Evolutionary conservation across 2,888 invertebrate genomes (phyloP).

Genomic region (Petrophora chlorosata): DNA sequence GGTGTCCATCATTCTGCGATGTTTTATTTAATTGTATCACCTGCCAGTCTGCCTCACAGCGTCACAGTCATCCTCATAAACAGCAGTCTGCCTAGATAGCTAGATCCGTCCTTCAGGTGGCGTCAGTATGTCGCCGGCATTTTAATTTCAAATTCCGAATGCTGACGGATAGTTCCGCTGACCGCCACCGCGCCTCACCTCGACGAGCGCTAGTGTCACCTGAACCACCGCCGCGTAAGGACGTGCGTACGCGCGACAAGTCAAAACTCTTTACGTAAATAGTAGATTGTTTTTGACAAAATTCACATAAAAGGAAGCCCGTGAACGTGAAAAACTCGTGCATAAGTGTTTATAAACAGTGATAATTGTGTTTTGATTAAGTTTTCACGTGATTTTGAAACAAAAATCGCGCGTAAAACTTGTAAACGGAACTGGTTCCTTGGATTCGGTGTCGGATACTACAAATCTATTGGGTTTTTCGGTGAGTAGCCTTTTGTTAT

Average conservation of each 20-base stretch:
- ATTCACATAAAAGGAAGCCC: constrained; percentile 41
- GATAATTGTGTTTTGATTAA: constrained; percentile 45
- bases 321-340: constrained; percentile 64
- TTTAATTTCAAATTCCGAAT: constrained; percentile 31
- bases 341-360: constrained; percentile 54
- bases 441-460: constrained; percentile 63
- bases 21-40: neutral
- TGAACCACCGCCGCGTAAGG: constrained; percentile 24
- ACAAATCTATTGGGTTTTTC: constrained; percentile 56
- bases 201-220: constrained; percentile 37
- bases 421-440: constrained; percentile 65
- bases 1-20: neutral
- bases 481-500: constrained; percentile 69
- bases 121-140: constrained; percentile 10
- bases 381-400: constrained; percentile 70
- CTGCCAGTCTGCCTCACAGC: neutral
- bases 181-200: constrained; percentile 13
- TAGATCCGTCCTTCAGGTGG: neutral
- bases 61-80: neutral
- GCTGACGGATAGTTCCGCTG: constrained; percentile 17
- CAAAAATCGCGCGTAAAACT: constrained; percentile 70
- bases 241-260: constrained; percentile 25
- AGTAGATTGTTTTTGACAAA: constrained; percentile 61
- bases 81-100: neutral
- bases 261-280: constrained; percentile 69